Evolutionary conservation across 2,888 invertebrate genomes (phyloP).

Genomic region (Phyllotreta striolata): DNA sequence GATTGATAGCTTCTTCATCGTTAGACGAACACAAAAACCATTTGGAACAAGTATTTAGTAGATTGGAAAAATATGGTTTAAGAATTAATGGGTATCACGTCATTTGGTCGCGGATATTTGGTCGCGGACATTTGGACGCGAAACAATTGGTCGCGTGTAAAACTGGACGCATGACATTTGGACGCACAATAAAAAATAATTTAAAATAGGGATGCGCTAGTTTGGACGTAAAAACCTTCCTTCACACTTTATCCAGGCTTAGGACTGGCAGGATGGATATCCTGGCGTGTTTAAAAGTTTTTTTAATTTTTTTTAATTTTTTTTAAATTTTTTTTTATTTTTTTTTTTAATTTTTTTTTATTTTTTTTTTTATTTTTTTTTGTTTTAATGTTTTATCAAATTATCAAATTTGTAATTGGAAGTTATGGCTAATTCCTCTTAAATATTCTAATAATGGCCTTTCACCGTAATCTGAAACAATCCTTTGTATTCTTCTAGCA

Average conservation of each 20-base stretch:
- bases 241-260: constrained; percentile 1
- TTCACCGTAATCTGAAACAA: no score
- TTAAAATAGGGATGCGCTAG: no score
- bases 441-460: background rate
- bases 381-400: no score
- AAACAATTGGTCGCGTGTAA: background rate
- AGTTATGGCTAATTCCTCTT: background rate
- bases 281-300: background rate
- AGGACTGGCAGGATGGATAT: background rate
- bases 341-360: background rate
- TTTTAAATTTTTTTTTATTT: no score
- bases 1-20: no score
- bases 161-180: background rate
- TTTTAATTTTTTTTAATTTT: no score
- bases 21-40: no score
- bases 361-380: background rate
- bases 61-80: no score
- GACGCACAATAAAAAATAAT: background rate
- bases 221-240: background rate
- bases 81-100: no score
- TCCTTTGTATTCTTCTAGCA: background rate
- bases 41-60: no score
- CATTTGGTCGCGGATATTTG: no score
- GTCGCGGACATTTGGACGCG: no score
- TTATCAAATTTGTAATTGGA: background rate